These are phyloP conservation scores for Crax fasciolata DNA, from an alignment of 2,797 vertebrate species.

Conservation along the genomic window DNA sequence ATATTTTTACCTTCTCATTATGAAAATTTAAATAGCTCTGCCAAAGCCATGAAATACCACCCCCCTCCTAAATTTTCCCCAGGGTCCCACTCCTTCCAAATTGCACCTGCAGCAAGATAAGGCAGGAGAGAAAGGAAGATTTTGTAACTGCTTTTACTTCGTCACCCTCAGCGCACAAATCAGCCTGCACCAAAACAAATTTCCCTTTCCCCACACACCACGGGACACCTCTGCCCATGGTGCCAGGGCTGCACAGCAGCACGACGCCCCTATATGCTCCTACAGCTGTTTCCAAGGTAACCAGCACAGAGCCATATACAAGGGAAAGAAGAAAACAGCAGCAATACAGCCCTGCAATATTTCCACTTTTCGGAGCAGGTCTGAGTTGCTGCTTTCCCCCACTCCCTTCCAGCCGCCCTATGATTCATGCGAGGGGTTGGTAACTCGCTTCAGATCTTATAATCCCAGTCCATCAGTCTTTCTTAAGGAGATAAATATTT, in stretches of 20 bases:
- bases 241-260: conserved; percentile 63
- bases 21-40: conserved; percentile 12
- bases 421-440: background rate
- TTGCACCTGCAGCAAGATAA: background rate
- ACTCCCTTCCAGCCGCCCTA: background rate
- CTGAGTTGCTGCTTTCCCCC: background rate
- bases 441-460: background rate
- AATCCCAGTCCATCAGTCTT: background rate
- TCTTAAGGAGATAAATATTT: background rate
- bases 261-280: conserved; percentile 70
- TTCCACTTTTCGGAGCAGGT: conserved; percentile 6
- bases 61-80: background rate
- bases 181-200: background rate
- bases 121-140: background rate
- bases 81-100: background rate
- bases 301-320: conserved; percentile 71
- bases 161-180: background rate
- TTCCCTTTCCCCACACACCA: conserved; percentile 33
- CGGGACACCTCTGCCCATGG: conserved; percentile 69
- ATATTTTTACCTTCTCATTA: conserved; percentile 29
- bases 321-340: conserved; percentile 56
- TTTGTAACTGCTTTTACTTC: background rate
- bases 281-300: conserved; percentile 86
- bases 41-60: background rate
- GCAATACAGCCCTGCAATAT: background rate